These are phyloP conservation scores for Eumaeus atala DNA, from an alignment of 1,140 invertebrate genomes.

Conservation along the genomic window DNA sequence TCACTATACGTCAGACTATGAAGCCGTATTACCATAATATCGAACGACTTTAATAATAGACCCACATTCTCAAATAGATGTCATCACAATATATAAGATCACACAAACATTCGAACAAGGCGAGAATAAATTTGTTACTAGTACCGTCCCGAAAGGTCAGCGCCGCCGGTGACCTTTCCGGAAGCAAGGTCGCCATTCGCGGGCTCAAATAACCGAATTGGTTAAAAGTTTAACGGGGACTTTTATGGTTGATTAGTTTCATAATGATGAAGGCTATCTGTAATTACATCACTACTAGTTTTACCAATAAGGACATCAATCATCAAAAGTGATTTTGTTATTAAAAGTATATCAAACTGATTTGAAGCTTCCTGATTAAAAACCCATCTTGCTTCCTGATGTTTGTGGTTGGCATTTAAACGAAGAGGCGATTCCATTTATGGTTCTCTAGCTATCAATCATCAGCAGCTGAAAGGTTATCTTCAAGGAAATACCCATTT, in stretches of 20 bases:
- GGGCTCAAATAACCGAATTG: background rate
- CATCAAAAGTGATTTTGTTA: background rate
- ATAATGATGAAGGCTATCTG: background rate
- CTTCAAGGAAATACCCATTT: no score
- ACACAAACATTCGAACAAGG: slow-evolving; percentile 36
- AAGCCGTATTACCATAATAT: slow-evolving; percentile 15
- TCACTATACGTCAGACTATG: background rate
- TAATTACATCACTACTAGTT: background rate
- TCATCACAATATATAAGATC: slow-evolving; percentile 43
- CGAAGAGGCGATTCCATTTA: no score
- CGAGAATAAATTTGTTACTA: slow-evolving; percentile 47
- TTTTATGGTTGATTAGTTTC: slow-evolving; percentile 12
- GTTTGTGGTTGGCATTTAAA: no score
- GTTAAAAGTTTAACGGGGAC: slow-evolving; percentile 13
- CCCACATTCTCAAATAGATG: slow-evolving; percentile 32
- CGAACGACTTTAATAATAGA: slow-evolving; percentile 27
- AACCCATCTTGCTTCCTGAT: background rate
- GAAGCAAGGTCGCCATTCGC: slow-evolving; percentile 49
- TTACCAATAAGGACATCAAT: slow-evolving; percentile 1
- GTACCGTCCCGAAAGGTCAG: slow-evolving; percentile 35
- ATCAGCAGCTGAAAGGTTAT: no score
- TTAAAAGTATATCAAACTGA: slow-evolving; percentile 1
- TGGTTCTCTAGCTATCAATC: no score
- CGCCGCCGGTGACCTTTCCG: slow-evolving; percentile 39
- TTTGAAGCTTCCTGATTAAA: background rate